Evolutionary conservation across 2,888 invertebrate genomes (phyloP).

Genomic region (Spicauda simplicius): DNA sequence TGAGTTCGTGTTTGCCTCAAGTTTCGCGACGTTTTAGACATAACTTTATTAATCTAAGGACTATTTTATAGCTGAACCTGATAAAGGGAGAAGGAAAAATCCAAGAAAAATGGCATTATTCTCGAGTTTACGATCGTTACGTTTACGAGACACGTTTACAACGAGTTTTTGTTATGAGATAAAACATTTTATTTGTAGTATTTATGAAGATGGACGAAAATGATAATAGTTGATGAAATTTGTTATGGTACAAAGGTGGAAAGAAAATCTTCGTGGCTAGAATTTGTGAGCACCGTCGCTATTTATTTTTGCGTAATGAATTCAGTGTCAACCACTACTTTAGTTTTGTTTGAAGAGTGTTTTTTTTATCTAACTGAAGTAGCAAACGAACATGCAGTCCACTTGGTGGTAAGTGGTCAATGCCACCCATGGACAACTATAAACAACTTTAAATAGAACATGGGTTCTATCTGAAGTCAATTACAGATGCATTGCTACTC

Average conservation of each 20-base stretch:
- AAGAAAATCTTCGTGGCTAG: no score
- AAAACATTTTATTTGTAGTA: slow-evolving; percentile 1
- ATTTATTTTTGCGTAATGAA: no score
- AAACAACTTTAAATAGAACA: no score
- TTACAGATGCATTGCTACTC: no score
- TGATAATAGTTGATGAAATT: slow-evolving; percentile 1
- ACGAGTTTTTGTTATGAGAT: slow-evolving; percentile 5
- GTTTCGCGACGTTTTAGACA: neutral
- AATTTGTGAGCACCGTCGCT: no score
- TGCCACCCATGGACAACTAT: no score
- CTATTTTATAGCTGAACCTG: slow-evolving; percentile 1
- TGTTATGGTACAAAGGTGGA: neutral
- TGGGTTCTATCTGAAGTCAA: no score
- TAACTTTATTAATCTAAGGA: neutral
- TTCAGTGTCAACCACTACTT: no score
- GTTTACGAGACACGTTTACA: slow-evolving; percentile 6
- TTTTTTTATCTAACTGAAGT: no score
- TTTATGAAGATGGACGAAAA: slow-evolving; percentile 1
- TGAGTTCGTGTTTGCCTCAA: neutral
- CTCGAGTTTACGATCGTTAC: neutral
- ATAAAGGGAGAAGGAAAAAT: neutral
- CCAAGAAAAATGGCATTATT: slow-evolving; percentile 1
- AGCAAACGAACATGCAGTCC: no score
- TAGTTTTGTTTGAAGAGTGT: no score
- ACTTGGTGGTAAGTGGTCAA: no score